Evolutionary conservation across 2,797 vertebrate genomes (phyloP).

Genomic region (Gorsachius magnificus): DNA sequence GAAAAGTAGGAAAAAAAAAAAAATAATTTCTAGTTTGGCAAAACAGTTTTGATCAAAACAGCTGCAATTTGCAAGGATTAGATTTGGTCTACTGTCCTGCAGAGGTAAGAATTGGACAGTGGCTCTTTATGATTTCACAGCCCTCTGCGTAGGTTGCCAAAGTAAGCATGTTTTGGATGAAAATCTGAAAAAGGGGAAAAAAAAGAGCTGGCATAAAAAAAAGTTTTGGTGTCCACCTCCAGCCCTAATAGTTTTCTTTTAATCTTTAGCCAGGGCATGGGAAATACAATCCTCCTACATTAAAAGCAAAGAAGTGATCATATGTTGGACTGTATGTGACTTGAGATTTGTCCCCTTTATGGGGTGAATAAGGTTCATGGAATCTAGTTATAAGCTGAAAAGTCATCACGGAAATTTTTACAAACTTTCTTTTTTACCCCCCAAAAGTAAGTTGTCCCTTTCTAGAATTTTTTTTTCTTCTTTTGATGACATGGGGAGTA

Average conservation of each 20-base stretch:
- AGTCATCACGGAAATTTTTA: conserved; percentile 54
- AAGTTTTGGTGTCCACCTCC: conserved; percentile 38
- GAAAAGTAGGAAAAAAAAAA: neutral
- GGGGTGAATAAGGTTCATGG: conserved; percentile 11
- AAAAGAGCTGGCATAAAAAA: conserved; percentile 27
- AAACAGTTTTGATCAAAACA: conserved; percentile 34
- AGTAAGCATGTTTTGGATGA: conserved; percentile 64
- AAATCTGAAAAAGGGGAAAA: conserved; percentile 27
- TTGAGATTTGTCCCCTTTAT: conserved; percentile 26
- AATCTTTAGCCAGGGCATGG: conserved; percentile 45
- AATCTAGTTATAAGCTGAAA: conserved; percentile 40
- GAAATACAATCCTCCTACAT: neutral
- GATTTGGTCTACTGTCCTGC: conserved; percentile 49
- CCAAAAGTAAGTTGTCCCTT: neutral
- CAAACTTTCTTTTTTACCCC: neutral
- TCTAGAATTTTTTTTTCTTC: neutral
- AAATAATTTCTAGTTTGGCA: neutral
- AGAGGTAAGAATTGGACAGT: conserved; percentile 55
- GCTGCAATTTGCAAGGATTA: conserved; percentile 21
- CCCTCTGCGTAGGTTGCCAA: conserved; percentile 46
- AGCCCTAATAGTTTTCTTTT: conserved; percentile 50
- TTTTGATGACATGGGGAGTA: neutral
- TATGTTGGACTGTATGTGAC: neutral
- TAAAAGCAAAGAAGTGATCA: conserved; percentile 7
- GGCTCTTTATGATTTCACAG: conserved; percentile 60